Evolutionary conservation across 2,797 vertebrate genomes (phyloP).

Genomic region (Philypnodon macrostomus): DNA sequence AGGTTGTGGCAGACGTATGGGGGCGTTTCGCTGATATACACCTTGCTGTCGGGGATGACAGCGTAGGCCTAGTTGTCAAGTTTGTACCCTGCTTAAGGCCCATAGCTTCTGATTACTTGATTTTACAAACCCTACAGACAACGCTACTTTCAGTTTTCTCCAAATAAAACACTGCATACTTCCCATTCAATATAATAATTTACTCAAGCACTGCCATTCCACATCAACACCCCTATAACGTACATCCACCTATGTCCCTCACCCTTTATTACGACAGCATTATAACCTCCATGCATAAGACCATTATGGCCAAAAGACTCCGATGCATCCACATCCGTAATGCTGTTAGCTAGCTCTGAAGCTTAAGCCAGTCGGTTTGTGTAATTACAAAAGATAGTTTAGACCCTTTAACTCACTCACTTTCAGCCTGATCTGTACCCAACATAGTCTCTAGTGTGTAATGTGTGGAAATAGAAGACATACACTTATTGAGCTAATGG

Average conservation of each 20-base stretch:
- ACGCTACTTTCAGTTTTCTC: too few relatives aligned
- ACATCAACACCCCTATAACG: conserved; percentile 44
- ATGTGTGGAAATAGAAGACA: conserved; percentile 60
- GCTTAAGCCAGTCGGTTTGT: conserved; percentile 74
- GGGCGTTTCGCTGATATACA: too few relatives aligned
- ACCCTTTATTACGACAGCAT: conserved; percentile 60
- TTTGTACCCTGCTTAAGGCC: too few relatives aligned
- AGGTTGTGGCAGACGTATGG: too few relatives aligned
- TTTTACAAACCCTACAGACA: too few relatives aligned
- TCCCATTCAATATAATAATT: conserved; percentile 49
- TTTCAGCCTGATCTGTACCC: conserved; percentile 57
- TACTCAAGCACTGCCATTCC: too few relatives aligned
- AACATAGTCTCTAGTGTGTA: conserved; percentile 65
- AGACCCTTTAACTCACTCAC: conserved; percentile 59
- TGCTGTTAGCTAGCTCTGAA: conserved; percentile 62
- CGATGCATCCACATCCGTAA: conserved; percentile 57
- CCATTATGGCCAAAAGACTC: conserved; percentile 56
- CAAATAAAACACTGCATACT: conserved; percentile 32
- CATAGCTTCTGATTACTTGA: too few relatives aligned
- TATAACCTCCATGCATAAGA: conserved; percentile 43
- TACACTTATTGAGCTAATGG: conserved; percentile 71
- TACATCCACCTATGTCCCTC: conserved; percentile 41
- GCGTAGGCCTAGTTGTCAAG: too few relatives aligned
- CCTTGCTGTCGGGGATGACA: too few relatives aligned
- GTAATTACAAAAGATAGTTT: conserved; percentile 70